Evolutionary conservation across 2,113 vertebrate genomes (phyloP), one percentile per base, ranked within the genome.

Genomic region (Lethenteron camtschaticum): DNA sequence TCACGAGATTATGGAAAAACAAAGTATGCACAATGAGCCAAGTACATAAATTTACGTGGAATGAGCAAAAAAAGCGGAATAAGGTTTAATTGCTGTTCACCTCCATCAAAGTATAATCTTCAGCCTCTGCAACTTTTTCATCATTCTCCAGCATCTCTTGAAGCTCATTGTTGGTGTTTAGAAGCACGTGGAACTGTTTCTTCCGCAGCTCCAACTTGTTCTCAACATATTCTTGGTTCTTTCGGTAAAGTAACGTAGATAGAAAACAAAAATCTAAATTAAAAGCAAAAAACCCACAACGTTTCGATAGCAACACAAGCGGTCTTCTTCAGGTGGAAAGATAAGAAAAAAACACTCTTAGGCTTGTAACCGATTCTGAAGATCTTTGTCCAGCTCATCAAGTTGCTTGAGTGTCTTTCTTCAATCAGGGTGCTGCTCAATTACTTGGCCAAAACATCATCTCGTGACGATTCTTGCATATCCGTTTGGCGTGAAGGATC

Each of bases 401-500:
- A 99, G 80, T 74, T 95, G 90, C 75, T 90, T 89, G 70, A 99
- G 57, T 9, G 94, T 99, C 79, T 95, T 86, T 70, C 96, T 91
- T 66, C 92, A 83, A 78, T 99, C 90, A 73, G 94, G 94, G 72
- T 96, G 94, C 73, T 89, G 87, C 74, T 96, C 87, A 74, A 99
- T 99, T 68, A 6, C 96, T 92, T 96, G 68, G 94, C 92, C 77
- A 99, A 82, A 56, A 89, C 89, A 75, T 99, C 94, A 69, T 99
- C 75, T 96, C 94, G 80, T 99, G 92, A 1, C 94, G 89, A 79
- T 99, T 99, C 79, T 99, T 97, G 71, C 92, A 78, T 81, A 99
- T 89, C 77, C 94, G 83, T 79, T 99, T 99, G 73, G 94, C 94
- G 76, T 89, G 86, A 78, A 85, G 85, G 74, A 99, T 97, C 77